Base-by-base conservation (phyloP, 2,113 vertebrate genomes). In the Megalops atlanticus region DNA sequence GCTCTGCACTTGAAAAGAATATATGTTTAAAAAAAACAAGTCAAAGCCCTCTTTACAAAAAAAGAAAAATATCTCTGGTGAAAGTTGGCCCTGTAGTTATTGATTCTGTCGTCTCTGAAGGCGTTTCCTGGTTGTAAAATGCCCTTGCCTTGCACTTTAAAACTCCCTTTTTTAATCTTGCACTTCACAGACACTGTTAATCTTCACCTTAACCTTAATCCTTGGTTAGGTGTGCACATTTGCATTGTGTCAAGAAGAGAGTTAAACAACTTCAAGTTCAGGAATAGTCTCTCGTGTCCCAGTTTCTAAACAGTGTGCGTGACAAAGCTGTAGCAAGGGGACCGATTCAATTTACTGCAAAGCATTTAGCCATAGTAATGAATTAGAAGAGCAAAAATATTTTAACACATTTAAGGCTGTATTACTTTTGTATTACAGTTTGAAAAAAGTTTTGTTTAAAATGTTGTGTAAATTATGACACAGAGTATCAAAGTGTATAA, bases 81-180 rank as follows among this genome's bases (percentile, higher is more conserved):
- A 41, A 12, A 45, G 31, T 40, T 39, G 10, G 49, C 33, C 68
- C 3, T 52, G 78, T 81, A 89, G 88, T 89, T 87, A 78, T 86
- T 85, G 76, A 88, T 86, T 88, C 75, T 87, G 77, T 73, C 84
- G 27, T 76, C 84, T 87, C 54, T 85, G 89, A 83, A 88, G 82
- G 86, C 81, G 80, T 88, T 85, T 89, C 87, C 86, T 74, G 84
- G 39, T 81, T 77, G 80, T 89, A 88, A 87, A 82, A 91, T 84
- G 82, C 84, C 89, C 86, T 87, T 83, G 84, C 88, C 90, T 90
- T 93, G 93, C 92, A 95, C 92, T 94, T 94, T 93, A 95, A 91
- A 87, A 87, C 85, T 79, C 90, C 89, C 78, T 84, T 88, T 90
- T 89, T 89, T n/a, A n/a, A 89, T 89, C 91, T 92, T 94, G 92